A percentile compares a stretch with the other conserved stretches of the same genome.
Conservation (phyloP, 2,113 vertebrate species). For the Sander lucioperca region DNA sequence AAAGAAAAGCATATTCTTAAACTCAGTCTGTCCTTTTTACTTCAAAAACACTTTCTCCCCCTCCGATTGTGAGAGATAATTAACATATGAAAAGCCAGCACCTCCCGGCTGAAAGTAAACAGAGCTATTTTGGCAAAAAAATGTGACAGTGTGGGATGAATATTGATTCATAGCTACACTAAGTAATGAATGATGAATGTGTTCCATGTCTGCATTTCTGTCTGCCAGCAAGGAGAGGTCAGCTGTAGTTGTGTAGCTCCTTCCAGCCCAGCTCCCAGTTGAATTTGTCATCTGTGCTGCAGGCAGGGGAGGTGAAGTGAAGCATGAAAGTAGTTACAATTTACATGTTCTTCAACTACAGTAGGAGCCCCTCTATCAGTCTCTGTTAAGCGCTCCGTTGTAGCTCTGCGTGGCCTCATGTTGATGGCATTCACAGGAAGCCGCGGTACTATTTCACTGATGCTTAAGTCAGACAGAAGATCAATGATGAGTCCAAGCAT, state of each 20-base stretch:
- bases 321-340: constrained; percentile 35
- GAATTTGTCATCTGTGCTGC: constrained; percentile 42
- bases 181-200: constrained; percentile 33
- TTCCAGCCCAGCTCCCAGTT: constrained; percentile 24
- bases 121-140: constrained; percentile 11
- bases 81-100: constrained; percentile 22
- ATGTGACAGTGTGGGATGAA: constrained; percentile 16
- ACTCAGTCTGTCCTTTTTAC: background rate
- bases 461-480: constrained; percentile 32
- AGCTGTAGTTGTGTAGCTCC: constrained; percentile 16
- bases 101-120: constrained; percentile 11
- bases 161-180: background rate
- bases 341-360: constrained; percentile 29
- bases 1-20: background rate
- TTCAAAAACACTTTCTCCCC: background rate
- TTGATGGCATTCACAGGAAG: background rate
- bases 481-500: constrained; percentile 37
- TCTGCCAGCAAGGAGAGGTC: constrained; percentile 20
- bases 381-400: background rate
- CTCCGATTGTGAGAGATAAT: background rate
- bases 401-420: background rate
- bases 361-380: constrained; percentile 8
- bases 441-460: background rate
- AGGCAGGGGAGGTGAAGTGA: constrained; percentile 45
- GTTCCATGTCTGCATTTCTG: constrained; percentile 6